Percentiles rank a stretch among this genome's conserved stretches.
These are phyloP conservation scores for Trichoplax adhaerens DNA, from an alignment of 37 sponge, comb jelly and placozoan species.

Conservation along the genomic window DNA sequence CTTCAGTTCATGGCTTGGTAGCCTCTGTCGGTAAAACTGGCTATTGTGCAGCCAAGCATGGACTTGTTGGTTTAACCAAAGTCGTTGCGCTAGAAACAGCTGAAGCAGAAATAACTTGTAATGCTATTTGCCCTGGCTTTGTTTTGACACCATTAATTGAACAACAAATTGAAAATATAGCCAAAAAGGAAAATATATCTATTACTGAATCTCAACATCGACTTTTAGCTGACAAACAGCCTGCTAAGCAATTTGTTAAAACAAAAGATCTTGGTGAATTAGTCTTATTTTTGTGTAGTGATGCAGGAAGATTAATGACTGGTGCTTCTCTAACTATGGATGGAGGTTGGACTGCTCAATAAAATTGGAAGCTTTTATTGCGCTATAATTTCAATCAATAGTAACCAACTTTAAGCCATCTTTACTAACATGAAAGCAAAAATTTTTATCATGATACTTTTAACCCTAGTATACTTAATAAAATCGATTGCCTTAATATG, in stretches of 20 bases:
- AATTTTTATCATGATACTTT: no score
- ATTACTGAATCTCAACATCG: constrained; percentile 22
- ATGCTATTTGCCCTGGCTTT: constrained; percentile 51
- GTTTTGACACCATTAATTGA: constrained; percentile 30
- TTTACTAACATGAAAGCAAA: no score
- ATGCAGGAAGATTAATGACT: constrained; percentile 32
- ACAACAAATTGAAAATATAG: constrained; percentile 27
- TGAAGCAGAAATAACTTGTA: constrained; percentile 32
- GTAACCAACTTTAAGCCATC: no score
- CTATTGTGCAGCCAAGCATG: constrained; percentile 42
- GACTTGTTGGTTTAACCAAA: constrained; percentile 49
- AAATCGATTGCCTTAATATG: no score
- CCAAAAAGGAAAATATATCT: constrained; percentile 20
- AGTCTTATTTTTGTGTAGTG: constrained; percentile 31
- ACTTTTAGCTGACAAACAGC: constrained; percentile 15
- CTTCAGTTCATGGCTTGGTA: constrained; percentile 49
- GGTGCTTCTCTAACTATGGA: constrained; percentile 39
- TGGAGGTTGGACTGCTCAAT: constrained; percentile 48
- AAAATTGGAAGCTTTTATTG: background rate
- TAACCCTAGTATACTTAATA: no score
- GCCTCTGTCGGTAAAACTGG: constrained; percentile 34
- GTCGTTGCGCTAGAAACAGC: constrained; percentile 52
- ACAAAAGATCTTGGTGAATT: constrained; percentile 37
- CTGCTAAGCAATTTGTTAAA: constrained; percentile 21
- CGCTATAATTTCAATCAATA: no score